These are phyloP conservation scores for Stratiomys singularior DNA, from an alignment of 2,888 invertebrate genomes.

Conservation along the genomic window DNA sequence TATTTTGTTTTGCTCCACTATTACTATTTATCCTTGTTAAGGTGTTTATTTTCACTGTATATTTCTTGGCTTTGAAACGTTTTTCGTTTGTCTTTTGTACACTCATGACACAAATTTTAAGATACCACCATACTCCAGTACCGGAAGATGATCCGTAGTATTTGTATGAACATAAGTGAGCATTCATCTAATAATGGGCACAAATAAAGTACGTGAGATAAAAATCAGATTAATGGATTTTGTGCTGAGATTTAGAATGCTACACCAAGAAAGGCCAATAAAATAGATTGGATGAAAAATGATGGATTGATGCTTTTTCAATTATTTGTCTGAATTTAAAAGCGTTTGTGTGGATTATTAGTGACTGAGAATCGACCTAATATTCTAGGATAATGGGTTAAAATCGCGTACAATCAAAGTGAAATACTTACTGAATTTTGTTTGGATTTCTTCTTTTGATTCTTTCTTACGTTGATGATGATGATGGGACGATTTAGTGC, in stretches of 20 bases:
- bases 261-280: not conserved
- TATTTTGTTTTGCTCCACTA: too few species aligned
- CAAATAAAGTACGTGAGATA: not conserved
- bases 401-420: conserved; percentile 18
- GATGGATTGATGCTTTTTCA: conserved; percentile 1
- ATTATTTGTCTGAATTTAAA: conserved; percentile 6
- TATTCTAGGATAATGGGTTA: conserved; percentile 10
- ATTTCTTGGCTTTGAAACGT: not conserved
- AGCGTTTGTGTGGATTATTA: conserved; percentile 30
- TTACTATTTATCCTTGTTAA: not conserved
- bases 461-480: too few species aligned
- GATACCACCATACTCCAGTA: conserved; percentile 10
- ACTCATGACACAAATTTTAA: conserved; percentile 39
- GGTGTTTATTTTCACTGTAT: not conserved
- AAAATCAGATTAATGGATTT: conserved; percentile 29
- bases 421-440: not conserved
- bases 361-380: conserved; percentile 27
- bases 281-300: not conserved
- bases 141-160: conserved; percentile 38
- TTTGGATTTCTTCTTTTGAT: not conserved
- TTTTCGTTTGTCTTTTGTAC: conserved; percentile 25
- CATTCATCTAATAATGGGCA: not conserved
- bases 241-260: too few species aligned
- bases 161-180: not conserved
- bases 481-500: too few species aligned